Base-by-base conservation (phyloP, 2,797 vertebrate genomes). In the Phoxinus dragarum region DNA sequence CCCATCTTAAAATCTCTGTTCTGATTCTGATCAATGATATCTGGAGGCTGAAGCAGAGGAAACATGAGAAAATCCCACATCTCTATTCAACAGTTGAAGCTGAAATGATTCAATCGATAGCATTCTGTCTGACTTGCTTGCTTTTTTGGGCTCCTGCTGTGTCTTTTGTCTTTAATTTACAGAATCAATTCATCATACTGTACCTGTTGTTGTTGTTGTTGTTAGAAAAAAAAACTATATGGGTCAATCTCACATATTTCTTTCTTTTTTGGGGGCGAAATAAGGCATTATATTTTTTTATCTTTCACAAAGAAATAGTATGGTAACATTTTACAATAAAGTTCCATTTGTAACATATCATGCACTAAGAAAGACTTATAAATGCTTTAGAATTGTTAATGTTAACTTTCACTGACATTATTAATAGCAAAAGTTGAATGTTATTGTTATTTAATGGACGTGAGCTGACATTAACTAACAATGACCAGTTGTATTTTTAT, bases 1-100 rank as follows among this genome's bases (percentile, higher is more conserved):
- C 75, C 85, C 23, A 44, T 85, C 42, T 10, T 86, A 27, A 76
- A 68, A 76, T 66, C 12, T 36, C 69, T 89, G 23, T 56, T 84
- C 12, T 76, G 36, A 85, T 54, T 7, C 34, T 64, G 31, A 74
- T 64, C 14, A 0, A 23, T 71, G 31, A 19, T 54, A 38, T 56
- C 44, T 67, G 34, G 61, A 67, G 4, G 38, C 38, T 23, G 36
- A 72, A 72, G 49, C 17, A 16, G 17, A 31, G 36, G 66, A 54
- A 59, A 73, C 19, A 23, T 72, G 11, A 59, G 52, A 21, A 66
- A n/a, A 27, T 21, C 21, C 66, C 44, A 36, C 12, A 38, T 69
- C 12, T 6, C 7, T 23, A 11, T 61, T 81, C 14, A 61, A 61
- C 27, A 64, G 27, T 2, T 11, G 17, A 64, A n/a, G 27, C 54